Percentiles rank a stretch among this genome's conserved stretches.
phyloP scores from a whole-genome alignment of 1,140 invertebrate species.

The Euwallacea fornicatus region DNA sequence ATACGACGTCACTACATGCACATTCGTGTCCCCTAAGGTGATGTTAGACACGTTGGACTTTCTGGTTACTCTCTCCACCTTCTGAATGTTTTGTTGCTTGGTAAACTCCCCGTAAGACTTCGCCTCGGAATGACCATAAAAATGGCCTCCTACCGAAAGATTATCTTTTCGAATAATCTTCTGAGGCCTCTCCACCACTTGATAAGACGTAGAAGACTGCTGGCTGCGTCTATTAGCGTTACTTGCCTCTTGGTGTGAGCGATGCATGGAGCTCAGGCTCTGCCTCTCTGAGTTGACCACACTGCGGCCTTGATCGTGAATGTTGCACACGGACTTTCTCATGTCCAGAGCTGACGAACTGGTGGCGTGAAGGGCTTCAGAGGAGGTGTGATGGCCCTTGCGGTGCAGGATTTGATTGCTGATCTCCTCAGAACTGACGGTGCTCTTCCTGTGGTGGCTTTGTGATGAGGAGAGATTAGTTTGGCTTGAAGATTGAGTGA shows the following conservation, averaged over 20 bases:
- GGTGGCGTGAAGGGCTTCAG: slow-evolving; percentile 54
- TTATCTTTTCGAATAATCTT: slow-evolving; percentile 64
- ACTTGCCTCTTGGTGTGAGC: slow-evolving; percentile 57
- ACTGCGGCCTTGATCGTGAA: slow-evolving; percentile 68
- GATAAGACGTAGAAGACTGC: slow-evolving; percentile 53
- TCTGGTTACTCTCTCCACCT: slow-evolving; percentile 59
- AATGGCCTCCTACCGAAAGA: slow-evolving; percentile 67
- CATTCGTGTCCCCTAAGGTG: slow-evolving; percentile 65
- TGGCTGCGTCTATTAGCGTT: slow-evolving; percentile 48
- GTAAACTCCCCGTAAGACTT: slow-evolving; percentile 69
- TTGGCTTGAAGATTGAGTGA: slow-evolving; percentile 31
- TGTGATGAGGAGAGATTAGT: slow-evolving; percentile 33
- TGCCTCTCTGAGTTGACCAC: slow-evolving; percentile 68
- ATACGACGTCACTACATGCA: slow-evolving; percentile 64
- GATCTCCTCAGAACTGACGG: slow-evolving; percentile 71
- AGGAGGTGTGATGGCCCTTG: slow-evolving; percentile 62
- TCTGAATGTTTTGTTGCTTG: slow-evolving; percentile 56
- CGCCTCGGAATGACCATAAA: slow-evolving; percentile 68
- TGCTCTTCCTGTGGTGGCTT: slow-evolving; percentile 64
- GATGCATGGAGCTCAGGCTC: slow-evolving; percentile 75
- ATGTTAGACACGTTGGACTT: slow-evolving; percentile 72
- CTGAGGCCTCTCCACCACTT: slow-evolving; percentile 58
- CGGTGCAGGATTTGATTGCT: slow-evolving; percentile 76
- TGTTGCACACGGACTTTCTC: slow-evolving; percentile 75
- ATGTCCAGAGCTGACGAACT: slow-evolving; percentile 77